Percentiles rank a stretch among this genome's conserved stretches.
Conservation (phyloP, 2,888 invertebrate genomes). For the Microplitis manilae region DNA sequence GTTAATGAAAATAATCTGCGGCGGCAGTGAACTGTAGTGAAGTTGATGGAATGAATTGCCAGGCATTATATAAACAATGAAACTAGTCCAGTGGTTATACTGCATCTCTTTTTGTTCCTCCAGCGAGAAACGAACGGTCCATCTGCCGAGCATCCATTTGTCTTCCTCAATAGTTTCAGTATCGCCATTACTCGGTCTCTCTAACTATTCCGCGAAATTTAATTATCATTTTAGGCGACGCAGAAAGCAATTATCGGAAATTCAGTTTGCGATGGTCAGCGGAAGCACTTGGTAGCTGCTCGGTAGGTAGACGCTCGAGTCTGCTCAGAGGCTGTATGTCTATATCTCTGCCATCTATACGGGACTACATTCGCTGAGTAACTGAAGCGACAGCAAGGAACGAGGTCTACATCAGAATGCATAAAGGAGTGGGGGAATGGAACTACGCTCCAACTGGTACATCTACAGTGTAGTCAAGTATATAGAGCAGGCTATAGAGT, state of each 20-base stretch:
- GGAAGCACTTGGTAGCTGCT: slow-evolving; percentile 50
- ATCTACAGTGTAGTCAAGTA: no score
- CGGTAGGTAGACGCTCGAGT: not conserved
- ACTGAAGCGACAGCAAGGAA: not conserved
- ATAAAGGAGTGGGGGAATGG: not conserved
- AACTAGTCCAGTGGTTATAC: not conserved
- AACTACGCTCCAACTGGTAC: no score
- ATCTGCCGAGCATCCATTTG: not conserved
- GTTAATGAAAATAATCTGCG: not conserved
- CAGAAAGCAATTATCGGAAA: slow-evolving; percentile 70
- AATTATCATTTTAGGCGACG: slow-evolving; percentile 69
- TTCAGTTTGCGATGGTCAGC: slow-evolving; percentile 65
- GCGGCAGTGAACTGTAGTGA: not conserved
- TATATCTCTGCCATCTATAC: not conserved
- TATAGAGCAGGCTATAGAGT: not conserved
- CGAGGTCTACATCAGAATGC: not conserved
- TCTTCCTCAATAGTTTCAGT: not conserved
- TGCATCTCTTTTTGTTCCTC: not conserved
- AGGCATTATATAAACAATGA: not conserved
- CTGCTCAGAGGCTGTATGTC: not conserved
- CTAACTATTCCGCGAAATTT: slow-evolving; percentile 58
- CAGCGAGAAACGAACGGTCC: not conserved
- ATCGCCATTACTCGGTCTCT: not conserved
- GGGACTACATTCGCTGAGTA: not conserved
- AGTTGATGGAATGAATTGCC: not conserved